These are phyloP conservation scores for Pachypanchax playfairii DNA, from an alignment of 2,113 vertebrate species.

Conservation along the genomic window DNA sequence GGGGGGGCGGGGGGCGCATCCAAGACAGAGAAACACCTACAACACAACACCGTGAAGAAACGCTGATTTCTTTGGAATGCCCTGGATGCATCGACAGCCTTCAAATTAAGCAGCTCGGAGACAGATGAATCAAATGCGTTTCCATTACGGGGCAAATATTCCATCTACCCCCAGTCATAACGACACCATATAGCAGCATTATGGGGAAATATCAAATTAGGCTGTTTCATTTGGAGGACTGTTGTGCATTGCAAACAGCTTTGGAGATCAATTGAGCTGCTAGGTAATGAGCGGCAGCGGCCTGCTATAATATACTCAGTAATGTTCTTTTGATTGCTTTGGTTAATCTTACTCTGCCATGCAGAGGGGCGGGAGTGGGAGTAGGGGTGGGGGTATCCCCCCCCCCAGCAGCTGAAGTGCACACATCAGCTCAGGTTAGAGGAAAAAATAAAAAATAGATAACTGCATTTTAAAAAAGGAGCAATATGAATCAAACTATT, in stretches of 20 bases:
- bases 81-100: constrained; percentile 42
- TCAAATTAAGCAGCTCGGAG: constrained; percentile 68
- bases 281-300: constrained; percentile 75
- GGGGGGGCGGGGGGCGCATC: constrained; percentile 14
- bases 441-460: constrained; percentile 14
- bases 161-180: constrained; percentile 69
- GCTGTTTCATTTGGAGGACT: constrained; percentile 78
- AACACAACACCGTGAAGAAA: constrained; percentile 6
- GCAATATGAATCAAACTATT: constrained; percentile 24
- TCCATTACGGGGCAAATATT: constrained; percentile 75
- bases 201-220: constrained; percentile 80
- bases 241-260: constrained; percentile 73
- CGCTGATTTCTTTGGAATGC: constrained; percentile 50
- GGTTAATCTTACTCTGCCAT: constrained; percentile 75
- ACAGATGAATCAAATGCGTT: constrained; percentile 74
- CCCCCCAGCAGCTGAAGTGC: constrained; percentile 14
- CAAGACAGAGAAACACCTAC: constrained; percentile 10
- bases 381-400: constrained; percentile 13
- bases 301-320: constrained; percentile 76
- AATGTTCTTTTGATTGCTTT: constrained; percentile 83
- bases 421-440: constrained; percentile 41
- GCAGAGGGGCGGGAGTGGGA: not conserved
- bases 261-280: constrained; percentile 75
- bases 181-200: constrained; percentile 72
- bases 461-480: constrained; percentile 8